phyloP scores from a whole-genome alignment of 2,888 invertebrate genomes.

The Lasioglossum malachurum region DNA sequence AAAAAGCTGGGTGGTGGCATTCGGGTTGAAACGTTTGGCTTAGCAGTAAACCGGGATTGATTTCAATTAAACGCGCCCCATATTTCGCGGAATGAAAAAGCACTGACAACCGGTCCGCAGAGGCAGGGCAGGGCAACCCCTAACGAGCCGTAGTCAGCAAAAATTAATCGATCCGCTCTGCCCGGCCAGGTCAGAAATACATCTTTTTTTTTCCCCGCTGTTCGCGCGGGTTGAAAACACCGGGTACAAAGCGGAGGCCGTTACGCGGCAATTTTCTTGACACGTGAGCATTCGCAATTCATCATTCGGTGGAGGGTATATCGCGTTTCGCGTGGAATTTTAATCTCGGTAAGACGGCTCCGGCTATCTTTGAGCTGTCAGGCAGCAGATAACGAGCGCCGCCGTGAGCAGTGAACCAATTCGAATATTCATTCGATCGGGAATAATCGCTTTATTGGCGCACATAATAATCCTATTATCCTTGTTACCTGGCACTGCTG shows the following conservation, averaged over 20 bases:
- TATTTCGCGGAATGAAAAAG: constrained; percentile 32
- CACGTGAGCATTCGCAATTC: constrained; percentile 36
- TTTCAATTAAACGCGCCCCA: constrained; percentile 48
- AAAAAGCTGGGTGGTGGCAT: neutral
- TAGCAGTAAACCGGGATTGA: constrained; percentile 27
- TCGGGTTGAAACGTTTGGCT: constrained; percentile 25
- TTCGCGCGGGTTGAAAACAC: neutral
- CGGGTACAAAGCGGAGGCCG: constrained; percentile 12
- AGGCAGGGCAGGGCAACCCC: constrained; percentile 5
- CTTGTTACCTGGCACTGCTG: too few species aligned
- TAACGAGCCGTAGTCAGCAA: constrained; percentile 41
- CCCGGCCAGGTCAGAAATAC: neutral
- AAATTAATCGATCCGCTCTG: constrained; percentile 44
- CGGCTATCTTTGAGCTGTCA: neutral
- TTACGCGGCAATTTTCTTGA: constrained; percentile 24
- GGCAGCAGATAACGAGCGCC: neutral
- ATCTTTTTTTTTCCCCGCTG: neutral
- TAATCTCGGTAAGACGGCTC: constrained; percentile 11
- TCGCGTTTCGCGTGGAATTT: constrained; percentile 23
- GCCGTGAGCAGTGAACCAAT: neutral
- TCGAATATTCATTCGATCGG: constrained; percentile 26
- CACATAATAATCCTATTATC: neutral
- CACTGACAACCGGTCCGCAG: constrained; percentile 22
- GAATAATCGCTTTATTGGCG: neutral
- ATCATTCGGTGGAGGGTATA: neutral